phyloP scores from a whole-genome alignment of 2,888 invertebrate genomes.

The Leptarthrus brevirostris region DNA sequence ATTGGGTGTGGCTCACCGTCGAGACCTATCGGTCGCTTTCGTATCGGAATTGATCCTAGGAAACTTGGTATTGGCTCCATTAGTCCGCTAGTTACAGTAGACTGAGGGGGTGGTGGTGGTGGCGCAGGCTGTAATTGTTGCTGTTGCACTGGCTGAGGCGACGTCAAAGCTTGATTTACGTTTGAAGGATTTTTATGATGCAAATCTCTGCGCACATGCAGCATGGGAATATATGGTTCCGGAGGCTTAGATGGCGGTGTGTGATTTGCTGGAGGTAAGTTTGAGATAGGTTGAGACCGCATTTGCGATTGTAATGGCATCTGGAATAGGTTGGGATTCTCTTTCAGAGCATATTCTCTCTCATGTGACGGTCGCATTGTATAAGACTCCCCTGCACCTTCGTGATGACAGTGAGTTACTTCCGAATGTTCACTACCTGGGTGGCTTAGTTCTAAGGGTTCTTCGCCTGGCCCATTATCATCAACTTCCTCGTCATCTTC shows the following conservation, averaged over 20 bases:
- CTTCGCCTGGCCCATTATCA: conserved; percentile 54
- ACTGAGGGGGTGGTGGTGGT: conserved; percentile 57
- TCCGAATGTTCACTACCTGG: conserved; percentile 63
- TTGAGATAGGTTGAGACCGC: conserved; percentile 61
- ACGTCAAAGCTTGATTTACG: conserved; percentile 59
- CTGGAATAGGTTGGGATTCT: conserved; percentile 14
- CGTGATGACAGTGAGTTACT: conserved; percentile 77
- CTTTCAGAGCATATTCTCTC: conserved; percentile 43
- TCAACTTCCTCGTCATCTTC: conserved; percentile 56
- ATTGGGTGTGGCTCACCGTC: conserved; percentile 59
- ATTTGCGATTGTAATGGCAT: conserved; percentile 51
- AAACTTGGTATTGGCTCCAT: conserved; percentile 65
- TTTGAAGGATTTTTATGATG: conserved; percentile 69
- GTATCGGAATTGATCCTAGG: conserved; percentile 65
- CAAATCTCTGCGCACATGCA: conserved; percentile 83
- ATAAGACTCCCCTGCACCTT: conserved; percentile 73
- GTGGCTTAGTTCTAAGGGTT: conserved; percentile 50
- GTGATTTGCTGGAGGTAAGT: conserved; percentile 64
- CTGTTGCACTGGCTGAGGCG: conserved; percentile 68
- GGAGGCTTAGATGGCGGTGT: conserved; percentile 62
- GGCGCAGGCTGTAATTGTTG: conserved; percentile 59
- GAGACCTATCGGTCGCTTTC: conserved; percentile 63
- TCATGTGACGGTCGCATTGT: conserved; percentile 80
- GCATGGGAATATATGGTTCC: conserved; percentile 69
- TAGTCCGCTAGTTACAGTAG: conserved; percentile 64